Percentiles rank a stretch among this genome's conserved stretches.
Conservation (phyloP, 2,797 vertebrate species). For the Gymnoscopelus microlampas region DNA sequence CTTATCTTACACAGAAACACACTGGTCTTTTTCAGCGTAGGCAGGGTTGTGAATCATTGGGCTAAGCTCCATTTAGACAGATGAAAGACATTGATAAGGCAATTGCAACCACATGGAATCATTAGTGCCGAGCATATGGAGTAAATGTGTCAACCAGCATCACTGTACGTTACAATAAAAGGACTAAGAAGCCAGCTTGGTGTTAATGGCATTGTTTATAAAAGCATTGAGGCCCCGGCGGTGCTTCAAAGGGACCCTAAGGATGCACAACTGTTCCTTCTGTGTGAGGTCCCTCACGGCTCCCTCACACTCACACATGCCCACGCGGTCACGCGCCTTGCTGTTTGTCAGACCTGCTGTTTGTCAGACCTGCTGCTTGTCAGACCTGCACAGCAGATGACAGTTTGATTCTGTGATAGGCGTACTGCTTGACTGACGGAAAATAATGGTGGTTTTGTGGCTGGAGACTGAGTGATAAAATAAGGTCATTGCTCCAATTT, state of each 20-base stretch:
- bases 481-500: slow-evolving; percentile 8
- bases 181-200: slow-evolving; percentile 61
- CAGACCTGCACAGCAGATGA: slow-evolving; percentile 75
- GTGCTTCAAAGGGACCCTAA: slow-evolving; percentile 65
- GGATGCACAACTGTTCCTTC: slow-evolving; percentile 47
- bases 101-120: slow-evolving; percentile 76
- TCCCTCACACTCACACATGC: slow-evolving; percentile 38
- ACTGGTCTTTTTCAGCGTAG: slow-evolving; percentile 19
- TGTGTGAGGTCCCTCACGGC: slow-evolving; percentile 67
- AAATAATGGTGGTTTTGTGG: slow-evolving; percentile 16
- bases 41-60: slow-evolving; percentile 34
- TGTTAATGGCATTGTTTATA: slow-evolving; percentile 75
- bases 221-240: slow-evolving; percentile 55
- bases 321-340: slow-evolving; percentile 17
- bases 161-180: slow-evolving; percentile 25
- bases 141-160: slow-evolving; percentile 69
- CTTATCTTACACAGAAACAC: slow-evolving; percentile 31
- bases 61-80: slow-evolving; percentile 61
- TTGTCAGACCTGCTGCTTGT: slow-evolving; percentile 69
- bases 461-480: slow-evolving; percentile 16
- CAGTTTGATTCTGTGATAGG: slow-evolving; percentile 51
- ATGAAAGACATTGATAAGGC: slow-evolving; percentile 72
- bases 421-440: slow-evolving; percentile 9
- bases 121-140: slow-evolving; percentile 69
- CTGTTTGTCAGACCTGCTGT: slow-evolving; percentile 48